These are phyloP conservation scores for Tenebrosternarchus preto DNA, from an alignment of 2,113 vertebrate genomes.

Conservation along the genomic window DNA sequence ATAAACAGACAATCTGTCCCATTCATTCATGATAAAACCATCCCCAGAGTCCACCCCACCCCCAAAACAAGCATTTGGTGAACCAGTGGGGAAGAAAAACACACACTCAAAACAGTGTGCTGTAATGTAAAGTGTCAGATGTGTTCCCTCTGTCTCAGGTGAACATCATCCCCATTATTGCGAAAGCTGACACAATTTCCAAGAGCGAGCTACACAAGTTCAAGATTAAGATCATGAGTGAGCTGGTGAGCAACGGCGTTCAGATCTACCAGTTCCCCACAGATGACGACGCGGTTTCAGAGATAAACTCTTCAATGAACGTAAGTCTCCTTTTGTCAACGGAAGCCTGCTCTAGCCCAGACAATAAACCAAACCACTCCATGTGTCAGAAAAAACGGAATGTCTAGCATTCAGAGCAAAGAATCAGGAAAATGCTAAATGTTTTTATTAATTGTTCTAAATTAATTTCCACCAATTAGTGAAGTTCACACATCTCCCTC, in stretches of 20 bases:
- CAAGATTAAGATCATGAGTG: slow-evolving; percentile 99
- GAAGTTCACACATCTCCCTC: too few species aligned
- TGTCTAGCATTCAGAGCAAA: too few species aligned
- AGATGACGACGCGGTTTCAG: slow-evolving; percentile 88
- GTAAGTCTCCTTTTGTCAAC: slow-evolving; percentile 65
- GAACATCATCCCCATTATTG: slow-evolving; percentile 97
- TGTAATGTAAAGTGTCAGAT: background rate
- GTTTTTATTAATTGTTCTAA: too few species aligned
- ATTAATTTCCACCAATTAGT: too few species aligned
- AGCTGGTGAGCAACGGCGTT: slow-evolving; percentile 96
- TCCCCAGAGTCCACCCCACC: too few species aligned
- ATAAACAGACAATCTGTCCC: background rate
- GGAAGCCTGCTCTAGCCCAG: background rate
- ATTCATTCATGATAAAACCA: background rate
- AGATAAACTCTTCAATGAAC: slow-evolving; percentile 97
- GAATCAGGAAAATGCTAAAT: too few species aligned
- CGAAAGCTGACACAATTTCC: slow-evolving; percentile 97
- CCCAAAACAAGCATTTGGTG: too few species aligned
- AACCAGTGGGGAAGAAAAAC: too few species aligned
- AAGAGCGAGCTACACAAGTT: slow-evolving; percentile 98
- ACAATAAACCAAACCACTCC: background rate
- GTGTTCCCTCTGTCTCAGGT: slow-evolving; percentile 72
- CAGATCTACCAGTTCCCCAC: slow-evolving; percentile 99
- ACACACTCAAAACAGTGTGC: background rate
- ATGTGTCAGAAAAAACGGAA: too few species aligned